Evolutionary conservation across 2,797 vertebrate species (phyloP).

Genomic region (Sitta carolinensis): DNA sequence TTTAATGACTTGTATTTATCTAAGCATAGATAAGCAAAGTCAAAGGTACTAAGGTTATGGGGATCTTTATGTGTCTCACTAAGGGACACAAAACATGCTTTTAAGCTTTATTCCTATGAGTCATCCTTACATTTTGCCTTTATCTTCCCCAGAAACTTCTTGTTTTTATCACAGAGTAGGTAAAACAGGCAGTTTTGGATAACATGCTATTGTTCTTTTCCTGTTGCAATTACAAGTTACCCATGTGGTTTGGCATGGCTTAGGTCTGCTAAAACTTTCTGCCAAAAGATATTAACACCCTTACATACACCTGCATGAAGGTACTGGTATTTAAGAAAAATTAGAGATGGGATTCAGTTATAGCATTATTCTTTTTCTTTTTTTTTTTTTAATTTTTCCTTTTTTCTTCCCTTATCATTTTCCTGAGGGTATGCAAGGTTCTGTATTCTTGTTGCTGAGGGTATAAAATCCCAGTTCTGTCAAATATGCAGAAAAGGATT

Average conservation of each 20-base stretch:
- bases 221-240: neutral
- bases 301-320: neutral
- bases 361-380: neutral
- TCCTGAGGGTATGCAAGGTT: neutral
- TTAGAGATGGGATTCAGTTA: neutral
- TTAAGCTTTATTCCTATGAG: neutral
- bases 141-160: neutral
- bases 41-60: neutral
- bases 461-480: constrained; percentile 30
- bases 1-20: constrained; percentile 12
- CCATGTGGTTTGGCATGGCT: neutral
- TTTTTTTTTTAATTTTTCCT: neutral
- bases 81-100: neutral
- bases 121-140: constrained; percentile 11
- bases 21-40: constrained; percentile 7
- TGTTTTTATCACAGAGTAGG: neutral
- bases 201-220: neutral
- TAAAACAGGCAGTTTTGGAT: neutral
- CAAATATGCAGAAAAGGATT: constrained; percentile 12
- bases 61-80: neutral
- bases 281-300: neutral
- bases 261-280: neutral
- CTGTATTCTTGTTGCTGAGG: neutral
- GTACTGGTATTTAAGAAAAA: neutral
- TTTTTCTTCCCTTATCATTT: neutral